Base-by-base conservation (phyloP, 2,888 invertebrate species). In the Tridacna gigas region DNA sequence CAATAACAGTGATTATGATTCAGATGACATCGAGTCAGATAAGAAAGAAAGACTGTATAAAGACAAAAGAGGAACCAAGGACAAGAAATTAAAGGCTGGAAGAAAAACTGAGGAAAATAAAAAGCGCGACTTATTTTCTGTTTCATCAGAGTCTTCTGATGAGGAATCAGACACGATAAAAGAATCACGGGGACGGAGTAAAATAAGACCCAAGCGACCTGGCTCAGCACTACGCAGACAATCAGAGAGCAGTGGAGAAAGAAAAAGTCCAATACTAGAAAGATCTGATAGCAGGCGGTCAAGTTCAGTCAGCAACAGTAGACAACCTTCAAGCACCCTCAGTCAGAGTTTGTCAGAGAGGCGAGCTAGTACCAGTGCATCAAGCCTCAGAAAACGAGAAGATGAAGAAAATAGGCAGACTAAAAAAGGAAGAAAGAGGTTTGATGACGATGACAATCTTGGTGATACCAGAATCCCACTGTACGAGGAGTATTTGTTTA, bases 401-500 rank as follows among this genome's bases (percentile, higher is more conserved):
- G 74, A 77, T 15, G 47, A 45, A 22, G 69, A 71, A 37, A 71
- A 60, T 9, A 61, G 28, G 13, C 63, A 66, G 45, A 73, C 75
- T 26, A 74, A 22, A 13, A 63, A 86, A 48, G 79, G 79, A 67
- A 66, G 71, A 20, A 77, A 81, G 20, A 76, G 78, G 63, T 73
- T 80, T 79, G 60, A 83, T 83, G 83, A 90, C 80, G 88, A 89
- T 82, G 85, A 86, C 63, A 63, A 81, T 69, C 47, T 85, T 79
- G 66, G 71, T 71, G 82, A 82, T n/a, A 15, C 84, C n/a, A 83
- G 81, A 79, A 82, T 90, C 12, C 91, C 92, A 0, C 79, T 90
- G 66, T 92, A 90, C 89, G 93, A 93, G 65, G 91, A 92, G 79
- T 93, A 91, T 80, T 75, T 87, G 74, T 93, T 94, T 85, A 88